Evolutionary conservation across 2,888 invertebrate species (phyloP).

Genomic region (Parelbella ahira): DNA sequence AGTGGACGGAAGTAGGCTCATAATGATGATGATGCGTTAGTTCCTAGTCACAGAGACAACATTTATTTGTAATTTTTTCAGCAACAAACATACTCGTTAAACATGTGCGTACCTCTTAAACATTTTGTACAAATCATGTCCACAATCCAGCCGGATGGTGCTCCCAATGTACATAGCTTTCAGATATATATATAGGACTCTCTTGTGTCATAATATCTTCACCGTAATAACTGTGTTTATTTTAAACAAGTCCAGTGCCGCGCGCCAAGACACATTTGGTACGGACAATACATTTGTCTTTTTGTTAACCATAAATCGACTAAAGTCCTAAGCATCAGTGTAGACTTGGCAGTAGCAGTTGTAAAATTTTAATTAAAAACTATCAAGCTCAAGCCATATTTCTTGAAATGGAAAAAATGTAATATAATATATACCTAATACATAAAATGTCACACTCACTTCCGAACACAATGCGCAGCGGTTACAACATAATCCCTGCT

Average conservation of each 20-base stretch:
- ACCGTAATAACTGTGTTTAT: slow-evolving; percentile 18
- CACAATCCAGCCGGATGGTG: too few species aligned
- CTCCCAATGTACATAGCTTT: too few species aligned
- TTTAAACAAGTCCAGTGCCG: slow-evolving; percentile 3
- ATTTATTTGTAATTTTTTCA: too few species aligned
- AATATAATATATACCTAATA: slow-evolving; percentile 1
- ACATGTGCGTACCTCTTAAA: too few species aligned
- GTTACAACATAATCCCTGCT: slow-evolving; percentile 63
- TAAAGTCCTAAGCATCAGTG: background rate
- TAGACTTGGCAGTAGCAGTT: too few species aligned
- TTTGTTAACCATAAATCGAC: slow-evolving; percentile 7
- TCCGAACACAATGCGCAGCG: slow-evolving; percentile 71
- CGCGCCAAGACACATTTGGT: slow-evolving; percentile 5
- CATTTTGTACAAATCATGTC: too few species aligned
- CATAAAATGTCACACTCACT: slow-evolving; percentile 48
- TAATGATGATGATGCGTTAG: too few species aligned
- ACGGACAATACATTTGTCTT: slow-evolving; percentile 11
- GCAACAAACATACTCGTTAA: too few species aligned
- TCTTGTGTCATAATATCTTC: slow-evolving; percentile 11
- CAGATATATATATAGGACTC: slow-evolving; percentile 11
- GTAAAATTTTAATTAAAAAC: too few species aligned
- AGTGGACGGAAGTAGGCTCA: too few species aligned
- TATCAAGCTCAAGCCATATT: too few species aligned
- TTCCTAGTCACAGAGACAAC: too few species aligned
- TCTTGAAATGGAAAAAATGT: background rate